Evolutionary conservation across 2,888 invertebrate species (phyloP).

Genomic region (Aleiodes leptofemur): DNA sequence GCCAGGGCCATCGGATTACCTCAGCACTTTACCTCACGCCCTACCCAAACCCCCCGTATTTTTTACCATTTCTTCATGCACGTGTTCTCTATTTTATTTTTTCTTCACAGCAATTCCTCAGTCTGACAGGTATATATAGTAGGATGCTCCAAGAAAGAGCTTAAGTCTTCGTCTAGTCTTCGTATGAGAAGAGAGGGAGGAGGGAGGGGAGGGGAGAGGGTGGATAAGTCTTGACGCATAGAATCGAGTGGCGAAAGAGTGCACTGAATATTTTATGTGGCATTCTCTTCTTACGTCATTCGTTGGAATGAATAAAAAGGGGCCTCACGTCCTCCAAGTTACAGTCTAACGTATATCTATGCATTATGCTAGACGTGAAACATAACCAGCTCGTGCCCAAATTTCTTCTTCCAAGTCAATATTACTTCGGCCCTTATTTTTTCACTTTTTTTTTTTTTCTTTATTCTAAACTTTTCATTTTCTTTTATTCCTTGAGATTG

Average conservation of each 20-base stretch:
- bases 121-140: conserved; percentile 34
- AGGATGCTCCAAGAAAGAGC: conserved; percentile 11
- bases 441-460: neutral
- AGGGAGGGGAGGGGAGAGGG: conserved; percentile 45
- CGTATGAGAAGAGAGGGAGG: conserved; percentile 36
- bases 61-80: conserved; percentile 11
- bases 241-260: conserved; percentile 65
- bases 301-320: conserved; percentile 61
- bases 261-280: conserved; percentile 66
- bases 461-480: too few relatives aligned
- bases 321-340: conserved; percentile 42
- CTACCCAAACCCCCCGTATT: neutral
- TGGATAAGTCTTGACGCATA: conserved; percentile 61
- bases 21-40: neutral
- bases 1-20: too few relatives aligned
- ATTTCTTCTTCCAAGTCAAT: neutral
- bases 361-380: conserved; percentile 29
- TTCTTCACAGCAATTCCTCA: conserved; percentile 10
- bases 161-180: conserved; percentile 31
- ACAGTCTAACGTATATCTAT: conserved; percentile 28
- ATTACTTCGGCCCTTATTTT: neutral
- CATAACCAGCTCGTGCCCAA: conserved; percentile 40
- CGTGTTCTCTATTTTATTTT: neutral
- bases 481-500: too few relatives aligned
- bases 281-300: conserved; percentile 64